Evolutionary conservation across 1,140 invertebrate species (phyloP), one percentile per base, ranked within the genome.

Genomic region (Fragariocoptes setiger): DNA sequence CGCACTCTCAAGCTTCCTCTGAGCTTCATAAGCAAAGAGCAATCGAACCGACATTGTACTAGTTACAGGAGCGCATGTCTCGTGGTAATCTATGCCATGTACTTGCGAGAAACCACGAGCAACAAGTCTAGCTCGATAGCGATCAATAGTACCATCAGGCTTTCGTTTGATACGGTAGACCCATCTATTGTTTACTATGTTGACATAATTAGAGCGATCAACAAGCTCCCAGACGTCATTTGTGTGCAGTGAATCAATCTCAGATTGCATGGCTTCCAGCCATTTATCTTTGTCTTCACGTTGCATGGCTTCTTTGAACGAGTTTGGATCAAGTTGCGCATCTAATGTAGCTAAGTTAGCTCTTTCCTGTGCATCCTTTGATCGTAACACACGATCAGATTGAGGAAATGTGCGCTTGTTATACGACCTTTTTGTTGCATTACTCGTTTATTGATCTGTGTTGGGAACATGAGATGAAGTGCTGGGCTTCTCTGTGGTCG

Each of bases 181-280:
- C n/a, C 31, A n/a, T 14, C 31, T 13, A 14, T 13, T n/a, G 13
- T n/a, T 14, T 13, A 35, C 31, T n/a, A 35, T n/a, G n/a, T n/a
- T n/a, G n/a, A n/a, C n/a, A n/a, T n/a, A n/a, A n/a, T n/a, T n/a
- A 22, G 51, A 54, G 38, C 47, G 44, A 13, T 52, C 31, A 4
- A 52, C 48, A 8, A 57, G 0, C 2, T 47, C 43, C 53, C 54
- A 61, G n/a, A 53, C 54, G 22, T 55, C 46, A 47, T 58, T 54
- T 40, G 54, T 50, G 5, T 46, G 40, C 14, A 53, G 46, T n/a
- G 52, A 43, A 3, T 50, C 21, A 4, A 58, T 47, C 47, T 62
- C 56, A 19, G 49, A 51, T 12, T 55, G 19, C 42, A 59, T 56
- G 15, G 56, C 60, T 42, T 43, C 36, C 42, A 48, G 44, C 57